These are phyloP conservation scores for Xestia xanthographa DNA, from an alignment of 2,888 invertebrate species.

Conservation along the genomic window DNA sequence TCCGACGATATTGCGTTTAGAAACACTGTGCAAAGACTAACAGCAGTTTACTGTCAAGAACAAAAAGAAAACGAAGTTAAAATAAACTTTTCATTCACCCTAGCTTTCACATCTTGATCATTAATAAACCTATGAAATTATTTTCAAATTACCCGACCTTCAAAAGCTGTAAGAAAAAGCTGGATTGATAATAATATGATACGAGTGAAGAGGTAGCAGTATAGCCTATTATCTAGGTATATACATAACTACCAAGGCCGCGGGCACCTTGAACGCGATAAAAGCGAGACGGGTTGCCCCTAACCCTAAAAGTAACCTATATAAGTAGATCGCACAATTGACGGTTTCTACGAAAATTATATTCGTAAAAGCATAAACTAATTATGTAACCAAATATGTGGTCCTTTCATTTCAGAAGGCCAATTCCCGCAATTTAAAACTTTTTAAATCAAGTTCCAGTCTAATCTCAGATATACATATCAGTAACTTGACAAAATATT, in stretches of 20 bases:
- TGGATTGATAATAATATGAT: background rate
- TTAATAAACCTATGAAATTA: background rate
- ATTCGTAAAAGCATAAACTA: background rate
- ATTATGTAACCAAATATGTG: background rate
- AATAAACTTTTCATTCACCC: background rate
- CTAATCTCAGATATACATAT: too few species aligned
- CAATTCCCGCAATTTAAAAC: background rate
- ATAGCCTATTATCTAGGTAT: conserved; percentile 14
- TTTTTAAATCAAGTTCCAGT: background rate
- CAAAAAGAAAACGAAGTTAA: background rate
- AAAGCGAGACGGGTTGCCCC: conserved; percentile 10
- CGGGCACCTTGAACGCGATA: conserved; percentile 22
- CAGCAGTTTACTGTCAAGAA: too few species aligned
- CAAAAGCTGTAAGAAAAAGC: background rate
- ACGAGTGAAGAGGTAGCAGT: background rate
- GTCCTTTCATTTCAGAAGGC: background rate
- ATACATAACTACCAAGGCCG: conserved; percentile 4
- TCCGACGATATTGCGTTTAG: background rate
- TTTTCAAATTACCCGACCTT: background rate
- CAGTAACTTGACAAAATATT: too few species aligned
- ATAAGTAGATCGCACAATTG: background rate
- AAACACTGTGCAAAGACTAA: background rate
- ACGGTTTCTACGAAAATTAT: background rate
- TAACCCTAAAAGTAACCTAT: background rate
- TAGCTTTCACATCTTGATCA: background rate